Conservation (phyloP, 2,113 vertebrate species). For the Struthio camelus region DNA sequence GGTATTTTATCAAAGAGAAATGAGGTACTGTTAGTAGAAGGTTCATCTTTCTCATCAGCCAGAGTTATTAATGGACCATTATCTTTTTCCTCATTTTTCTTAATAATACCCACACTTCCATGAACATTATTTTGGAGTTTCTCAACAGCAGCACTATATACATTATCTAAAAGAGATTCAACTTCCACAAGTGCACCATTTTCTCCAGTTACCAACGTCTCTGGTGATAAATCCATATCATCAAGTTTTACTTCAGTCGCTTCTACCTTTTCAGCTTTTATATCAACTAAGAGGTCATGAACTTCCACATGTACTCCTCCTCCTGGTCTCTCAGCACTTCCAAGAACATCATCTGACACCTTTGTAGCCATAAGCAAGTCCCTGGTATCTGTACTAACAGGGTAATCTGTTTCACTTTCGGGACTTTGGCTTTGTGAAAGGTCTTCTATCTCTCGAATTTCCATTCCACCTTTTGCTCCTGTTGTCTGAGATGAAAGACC, state of each 20-base stretch:
- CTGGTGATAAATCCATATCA: conserved; percentile 96
- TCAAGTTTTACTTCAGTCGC: conserved; percentile 98
- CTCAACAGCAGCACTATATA: conserved; percentile 96
- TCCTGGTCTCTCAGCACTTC: conserved; percentile 71
- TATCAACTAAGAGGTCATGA: conserved; percentile 93
- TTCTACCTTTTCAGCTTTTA: conserved; percentile 99
- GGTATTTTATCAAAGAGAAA: conserved; percentile 84
- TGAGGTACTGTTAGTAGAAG: conserved; percentile 85
- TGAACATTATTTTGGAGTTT: conserved; percentile 90
- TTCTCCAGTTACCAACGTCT: conserved; percentile 84
- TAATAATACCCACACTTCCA: conserved; percentile 82
- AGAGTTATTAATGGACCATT: conserved; percentile 94
- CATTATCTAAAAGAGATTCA: conserved; percentile 92
- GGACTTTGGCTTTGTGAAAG: conserved; percentile 96
- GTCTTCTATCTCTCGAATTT: conserved; percentile 93
- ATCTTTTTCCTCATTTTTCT: conserved; percentile 90
- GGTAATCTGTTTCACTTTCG: conserved; percentile 95
- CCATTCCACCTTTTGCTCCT: conserved; percentile 91
- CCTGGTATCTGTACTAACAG: conserved; percentile 84
- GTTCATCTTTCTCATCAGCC: conserved; percentile 95
- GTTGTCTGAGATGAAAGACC: conserved; percentile 92
- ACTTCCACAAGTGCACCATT: conserved; percentile 90
- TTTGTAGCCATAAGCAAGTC: conserved; percentile 92
- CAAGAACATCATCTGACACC: conserved; percentile 82
- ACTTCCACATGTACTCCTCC: conserved; percentile 92